phyloP scores from a whole-genome alignment of 2,113 vertebrate genomes.

The Sphyrna mokarran region DNA sequence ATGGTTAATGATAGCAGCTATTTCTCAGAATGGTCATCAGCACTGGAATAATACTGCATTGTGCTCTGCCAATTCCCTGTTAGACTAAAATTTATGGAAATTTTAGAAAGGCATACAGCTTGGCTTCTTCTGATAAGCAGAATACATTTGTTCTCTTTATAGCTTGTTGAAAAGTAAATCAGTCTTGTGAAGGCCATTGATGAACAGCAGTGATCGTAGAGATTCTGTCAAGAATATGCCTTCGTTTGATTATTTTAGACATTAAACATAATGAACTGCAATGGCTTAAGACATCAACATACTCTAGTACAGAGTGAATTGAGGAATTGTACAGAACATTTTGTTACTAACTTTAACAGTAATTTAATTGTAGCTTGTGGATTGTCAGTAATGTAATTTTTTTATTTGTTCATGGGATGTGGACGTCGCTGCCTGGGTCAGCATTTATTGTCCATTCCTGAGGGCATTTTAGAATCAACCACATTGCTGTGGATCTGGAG shows the following conservation, averaged over 20 bases:
- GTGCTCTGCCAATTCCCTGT: background rate
- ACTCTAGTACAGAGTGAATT: background rate
- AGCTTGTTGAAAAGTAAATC: background rate
- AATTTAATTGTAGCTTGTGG: background rate
- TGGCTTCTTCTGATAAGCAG: background rate
- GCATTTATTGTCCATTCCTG: too few species aligned
- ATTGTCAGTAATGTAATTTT: background rate
- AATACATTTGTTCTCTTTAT: background rate
- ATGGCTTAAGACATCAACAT: background rate
- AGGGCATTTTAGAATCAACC: too few species aligned
- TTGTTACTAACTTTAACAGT: background rate
- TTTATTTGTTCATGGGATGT: too few species aligned
- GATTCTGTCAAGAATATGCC: background rate
- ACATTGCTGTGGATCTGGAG: too few species aligned
- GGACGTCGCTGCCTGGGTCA: too few species aligned
- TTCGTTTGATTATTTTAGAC: background rate
- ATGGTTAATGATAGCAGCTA: constrained; percentile 25
- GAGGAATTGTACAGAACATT: background rate
- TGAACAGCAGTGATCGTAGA: background rate
- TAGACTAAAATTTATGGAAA: background rate
- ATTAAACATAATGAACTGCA: background rate
- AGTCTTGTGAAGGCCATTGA: background rate
- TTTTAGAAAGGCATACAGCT: background rate
- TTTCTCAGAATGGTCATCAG: background rate
- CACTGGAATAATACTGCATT: background rate